Evolutionary conservation across 2,888 invertebrate genomes (phyloP), one percentile per base, ranked within the genome.

Genomic region (Microctonus aethiopoides): DNA sequence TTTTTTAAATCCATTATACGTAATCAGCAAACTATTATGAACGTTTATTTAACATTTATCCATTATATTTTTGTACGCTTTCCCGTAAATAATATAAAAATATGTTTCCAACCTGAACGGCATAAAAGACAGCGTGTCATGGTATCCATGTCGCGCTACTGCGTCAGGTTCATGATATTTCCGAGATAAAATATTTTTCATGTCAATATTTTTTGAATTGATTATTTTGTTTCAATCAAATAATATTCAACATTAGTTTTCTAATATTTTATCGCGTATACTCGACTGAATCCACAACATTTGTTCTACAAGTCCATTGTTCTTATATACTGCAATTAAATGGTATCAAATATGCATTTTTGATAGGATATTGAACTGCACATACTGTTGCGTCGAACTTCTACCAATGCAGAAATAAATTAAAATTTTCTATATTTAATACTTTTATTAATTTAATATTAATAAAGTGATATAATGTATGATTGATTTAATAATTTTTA

Each of bases 81-180:
- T 0, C 13, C 36, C n/a, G 10, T 41, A 51, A 16, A 68, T 46
- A 26, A 34, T 29, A 22, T 62, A 54, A 68, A 79, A 83, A 81
- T 82, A 79, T 80, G 81, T 70, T 75, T 62, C 71, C 68, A 36
- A 61, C 64, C 10, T 72, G 57, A 64, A 72, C 68, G 36, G 70
- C 20, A 54, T 36, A 54, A 32, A 16, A 63, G 79, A 82, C 46
- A 46, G 79, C 81, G 81, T 83, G 82, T 83, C 83, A 81, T 74
- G 80, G 71, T 74, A 72, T 71, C 69, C 72, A 71, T 71, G 72
- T 75, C n/a, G 67, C 54, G 46, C 46, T n/a, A 72, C 69, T n/a
- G 60, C 60, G 46, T 64, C 26, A 60, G 59, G 10, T 5, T 9
- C 29, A 26, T 32, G 10, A 13, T 60, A 46, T 16, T n/a, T 39